Percentiles rank a stretch among this genome's conserved stretches.
These are phyloP conservation scores for Ormyrus thymus DNA, from an alignment of 2,888 invertebrate genomes.

Conservation along the genomic window DNA sequence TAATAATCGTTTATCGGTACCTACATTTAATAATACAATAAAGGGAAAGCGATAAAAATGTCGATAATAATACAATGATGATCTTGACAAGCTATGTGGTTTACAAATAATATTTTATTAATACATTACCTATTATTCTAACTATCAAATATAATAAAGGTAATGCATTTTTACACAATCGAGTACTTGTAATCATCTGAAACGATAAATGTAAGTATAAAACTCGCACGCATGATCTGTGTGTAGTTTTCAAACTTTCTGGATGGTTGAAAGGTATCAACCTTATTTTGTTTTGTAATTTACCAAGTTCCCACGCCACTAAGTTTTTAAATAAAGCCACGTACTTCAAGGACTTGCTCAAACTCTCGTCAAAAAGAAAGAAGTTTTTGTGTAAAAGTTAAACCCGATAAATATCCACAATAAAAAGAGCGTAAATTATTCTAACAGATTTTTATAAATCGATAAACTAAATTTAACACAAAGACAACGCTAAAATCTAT, in stretches of 20 bases:
- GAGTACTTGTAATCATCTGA: constrained; percentile 4
- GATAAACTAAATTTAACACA: too few species aligned
- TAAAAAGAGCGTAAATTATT: not conserved
- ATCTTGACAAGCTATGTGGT: constrained; percentile 30
- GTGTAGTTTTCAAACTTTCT: constrained; percentile 2
- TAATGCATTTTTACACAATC: constrained; percentile 15
- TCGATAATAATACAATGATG: constrained; percentile 35
- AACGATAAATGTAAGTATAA: constrained; percentile 2
- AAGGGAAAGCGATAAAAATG: constrained; percentile 33
- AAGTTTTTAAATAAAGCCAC: too few species aligned
- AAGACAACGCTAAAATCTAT: too few species aligned
- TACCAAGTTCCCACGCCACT: too few species aligned
- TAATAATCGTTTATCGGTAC: constrained; percentile 21
- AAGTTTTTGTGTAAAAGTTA: not conserved
- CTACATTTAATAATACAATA: constrained; percentile 3
- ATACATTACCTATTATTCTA: constrained; percentile 10
- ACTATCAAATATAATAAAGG: constrained; percentile 5
- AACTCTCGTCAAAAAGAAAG: not conserved
- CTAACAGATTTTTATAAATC: too few species aligned
- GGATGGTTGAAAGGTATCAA: not conserved
- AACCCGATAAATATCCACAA: not conserved
- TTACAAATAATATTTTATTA: constrained; percentile 27
- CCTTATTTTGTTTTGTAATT: not conserved
- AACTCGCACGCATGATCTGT: constrained; percentile 41
- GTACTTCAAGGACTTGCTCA: not conserved